Evolutionary conservation across 2,888 invertebrate species (phyloP).

Genomic region (Iselma pallidipennis): DNA sequence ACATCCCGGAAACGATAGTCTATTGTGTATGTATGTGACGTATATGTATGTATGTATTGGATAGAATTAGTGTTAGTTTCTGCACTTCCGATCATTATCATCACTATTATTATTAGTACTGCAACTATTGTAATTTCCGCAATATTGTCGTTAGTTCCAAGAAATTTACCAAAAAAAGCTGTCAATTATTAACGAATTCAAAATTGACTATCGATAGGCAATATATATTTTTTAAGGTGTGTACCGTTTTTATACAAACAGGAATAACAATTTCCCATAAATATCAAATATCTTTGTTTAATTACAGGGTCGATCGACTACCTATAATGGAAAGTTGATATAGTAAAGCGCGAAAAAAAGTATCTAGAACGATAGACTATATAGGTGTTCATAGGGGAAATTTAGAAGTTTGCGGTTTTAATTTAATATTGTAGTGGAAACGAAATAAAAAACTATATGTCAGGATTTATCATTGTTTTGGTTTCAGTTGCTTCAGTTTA

Average conservation of each 20-base stretch:
- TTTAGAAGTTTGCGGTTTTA: neutral
- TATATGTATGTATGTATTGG: neutral
- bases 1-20: neutral
- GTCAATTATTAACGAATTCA: too few species aligned
- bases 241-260: neutral
- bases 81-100: conserved; percentile 1
- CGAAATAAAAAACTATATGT: neutral
- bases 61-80: neutral
- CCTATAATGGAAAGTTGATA: neutral
- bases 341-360: too few species aligned
- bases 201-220: too few species aligned
- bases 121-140: neutral
- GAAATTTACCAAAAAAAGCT: too few species aligned
- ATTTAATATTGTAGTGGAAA: neutral
- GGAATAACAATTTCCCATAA: neutral
- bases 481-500: neutral
- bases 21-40: neutral
- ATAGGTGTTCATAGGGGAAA: too few species aligned
- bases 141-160: neutral
- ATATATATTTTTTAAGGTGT: neutral
- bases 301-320: neutral
- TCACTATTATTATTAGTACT: neutral
- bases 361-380: too few species aligned
- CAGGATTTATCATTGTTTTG: neutral
- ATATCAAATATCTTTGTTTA: neutral